Evolutionary conservation across 2,797 vertebrate genomes (phyloP).

Genomic region (Zenarchopterus dispar): DNA sequence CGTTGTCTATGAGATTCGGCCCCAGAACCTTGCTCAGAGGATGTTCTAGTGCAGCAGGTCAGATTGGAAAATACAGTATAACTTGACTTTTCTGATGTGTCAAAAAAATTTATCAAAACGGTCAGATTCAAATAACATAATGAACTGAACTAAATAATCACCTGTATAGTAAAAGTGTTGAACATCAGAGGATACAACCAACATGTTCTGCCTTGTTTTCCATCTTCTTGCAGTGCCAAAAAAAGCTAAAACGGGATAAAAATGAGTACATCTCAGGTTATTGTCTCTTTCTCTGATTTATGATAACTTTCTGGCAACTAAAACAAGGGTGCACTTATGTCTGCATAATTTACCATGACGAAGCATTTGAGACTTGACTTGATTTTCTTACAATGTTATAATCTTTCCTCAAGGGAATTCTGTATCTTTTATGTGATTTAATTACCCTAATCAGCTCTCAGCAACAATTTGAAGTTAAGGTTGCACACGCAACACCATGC

Average conservation of each 20-base stretch:
- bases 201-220: slow-evolving; percentile 45
- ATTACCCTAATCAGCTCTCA: slow-evolving; percentile 40
- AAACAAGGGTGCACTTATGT: slow-evolving; percentile 36
- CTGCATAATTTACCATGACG: slow-evolving; percentile 31
- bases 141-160: slow-evolving; percentile 56
- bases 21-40: slow-evolving; percentile 60
- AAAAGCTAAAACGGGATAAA: slow-evolving; percentile 14
- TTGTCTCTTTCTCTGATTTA: slow-evolving; percentile 41
- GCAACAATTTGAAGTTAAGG: slow-evolving; percentile 28
- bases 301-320: slow-evolving; percentile 37
- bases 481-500: background rate
- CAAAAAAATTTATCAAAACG: slow-evolving; percentile 25
- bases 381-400: slow-evolving; percentile 29
- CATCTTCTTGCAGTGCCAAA: slow-evolving; percentile 30
- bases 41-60: background rate
- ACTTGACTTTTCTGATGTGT: slow-evolving; percentile 41
- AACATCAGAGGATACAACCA: slow-evolving; percentile 50
- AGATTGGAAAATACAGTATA: slow-evolving; percentile 35
- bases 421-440: slow-evolving; percentile 51
- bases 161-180: slow-evolving; percentile 54
- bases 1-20: slow-evolving; percentile 65
- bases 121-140: slow-evolving; percentile 38
- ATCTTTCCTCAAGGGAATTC: slow-evolving; percentile 48
- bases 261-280: slow-evolving; percentile 14
- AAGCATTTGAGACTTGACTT: slow-evolving; percentile 15